A percentile compares a stretch with the other conserved stretches of the same genome.
phyloP scores from a whole-genome alignment of 2,113 vertebrate genomes.

The Carassius auratus region DNA sequence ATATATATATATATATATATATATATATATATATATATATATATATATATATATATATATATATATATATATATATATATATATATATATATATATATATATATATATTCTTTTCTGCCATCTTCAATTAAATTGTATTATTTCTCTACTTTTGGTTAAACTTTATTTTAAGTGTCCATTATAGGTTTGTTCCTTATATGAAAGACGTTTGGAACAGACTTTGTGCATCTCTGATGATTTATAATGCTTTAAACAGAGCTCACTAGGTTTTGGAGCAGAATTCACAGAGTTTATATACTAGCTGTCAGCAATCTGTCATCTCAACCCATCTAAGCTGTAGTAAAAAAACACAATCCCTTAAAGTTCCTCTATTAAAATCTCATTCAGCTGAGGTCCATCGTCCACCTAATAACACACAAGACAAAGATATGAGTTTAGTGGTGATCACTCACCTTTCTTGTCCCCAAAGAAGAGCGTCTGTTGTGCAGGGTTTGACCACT shows the following conservation, averaged over 20 bases:
- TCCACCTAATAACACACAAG: conserved; percentile 16
- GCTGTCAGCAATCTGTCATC: not conserved
- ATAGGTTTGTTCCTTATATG: not conserved
- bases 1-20: no score
- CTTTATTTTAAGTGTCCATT: no score
- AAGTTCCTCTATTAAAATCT: conserved; percentile 19
- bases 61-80: no score
- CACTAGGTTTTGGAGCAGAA: not conserved
- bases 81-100: no score
- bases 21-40: no score
- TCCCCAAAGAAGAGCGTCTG: conserved; percentile 98
- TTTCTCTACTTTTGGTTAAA: no score
- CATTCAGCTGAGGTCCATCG: not conserved
- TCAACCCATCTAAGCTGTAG: not conserved
- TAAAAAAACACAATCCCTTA: not conserved
- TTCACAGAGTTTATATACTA: not conserved
- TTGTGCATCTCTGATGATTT: not conserved
- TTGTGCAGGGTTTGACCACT: conserved; percentile 99
- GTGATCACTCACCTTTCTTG: conserved; percentile 88
- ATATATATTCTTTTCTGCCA: no score
- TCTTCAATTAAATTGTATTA: no score
- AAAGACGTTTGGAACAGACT: not conserved
- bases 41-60: no score
- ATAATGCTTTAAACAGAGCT: not conserved
- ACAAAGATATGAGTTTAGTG: not conserved